Evolutionary conservation across 2,888 invertebrate genomes (phyloP).

Genomic region (Perdita meconis): DNA sequence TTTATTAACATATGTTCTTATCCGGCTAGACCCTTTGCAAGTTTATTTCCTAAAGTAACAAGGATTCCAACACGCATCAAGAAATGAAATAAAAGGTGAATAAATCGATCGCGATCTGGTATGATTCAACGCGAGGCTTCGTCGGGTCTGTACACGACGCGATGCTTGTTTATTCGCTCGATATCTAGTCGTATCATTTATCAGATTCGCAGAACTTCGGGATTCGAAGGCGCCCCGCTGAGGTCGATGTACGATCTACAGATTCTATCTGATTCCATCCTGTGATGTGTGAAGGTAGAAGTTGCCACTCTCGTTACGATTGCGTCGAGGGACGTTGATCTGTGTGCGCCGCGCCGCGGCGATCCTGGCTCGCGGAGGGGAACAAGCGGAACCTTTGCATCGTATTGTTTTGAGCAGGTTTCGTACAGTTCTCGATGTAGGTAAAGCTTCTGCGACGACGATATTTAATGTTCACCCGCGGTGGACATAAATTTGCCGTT

Average conservation of each 20-base stretch:
- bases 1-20: too few relatives aligned
- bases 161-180: slow-evolving; percentile 41
- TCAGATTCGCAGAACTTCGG: slow-evolving; percentile 53
- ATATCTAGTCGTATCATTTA: slow-evolving; percentile 46
- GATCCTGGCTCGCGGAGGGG: not conserved
- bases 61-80: not conserved
- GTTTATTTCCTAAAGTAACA: too few relatives aligned
- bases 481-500: slow-evolving; percentile 7
- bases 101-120: slow-evolving; percentile 29
- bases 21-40: too few relatives aligned
- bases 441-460: slow-evolving; percentile 11
- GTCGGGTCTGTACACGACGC: slow-evolving; percentile 28
- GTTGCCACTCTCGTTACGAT: slow-evolving; percentile 36
- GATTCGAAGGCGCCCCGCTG: slow-evolving; percentile 44
- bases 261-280: slow-evolving; percentile 34
- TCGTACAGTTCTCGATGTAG: slow-evolving; percentile 23
- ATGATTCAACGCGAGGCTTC: slow-evolving; percentile 23
- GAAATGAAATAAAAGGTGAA: slow-evolving; percentile 30
- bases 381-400: slow-evolving; percentile 18
- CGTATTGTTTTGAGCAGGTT: slow-evolving; percentile 19
- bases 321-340: slow-evolving; percentile 11
- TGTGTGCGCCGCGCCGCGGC: too few relatives aligned
- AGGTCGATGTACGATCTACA: slow-evolving; percentile 40
- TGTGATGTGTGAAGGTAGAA: slow-evolving; percentile 39
- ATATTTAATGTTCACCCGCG: slow-evolving; percentile 24